Base-by-base conservation (phyloP, 2,888 invertebrate genomes). In the Drosophila subquinaria region DNA sequence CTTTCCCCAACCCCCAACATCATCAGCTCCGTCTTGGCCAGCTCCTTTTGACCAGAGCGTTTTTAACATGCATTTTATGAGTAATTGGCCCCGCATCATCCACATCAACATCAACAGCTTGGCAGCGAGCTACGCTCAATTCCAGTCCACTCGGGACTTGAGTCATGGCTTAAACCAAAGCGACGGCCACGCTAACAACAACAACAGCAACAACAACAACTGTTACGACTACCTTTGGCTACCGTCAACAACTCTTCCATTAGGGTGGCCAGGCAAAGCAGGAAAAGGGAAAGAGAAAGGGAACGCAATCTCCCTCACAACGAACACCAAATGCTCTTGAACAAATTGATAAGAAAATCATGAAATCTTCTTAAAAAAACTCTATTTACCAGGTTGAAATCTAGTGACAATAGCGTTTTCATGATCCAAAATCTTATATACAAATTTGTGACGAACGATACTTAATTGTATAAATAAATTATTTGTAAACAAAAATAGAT, bases 41-140 rank as follows among this genome's bases (percentile, higher is more conserved):
- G 30, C 69, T 74, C 57, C 69, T 67, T 67, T 63, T 42, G 63
- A 53, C 66, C 45, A 45, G 45, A 73, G 76, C 69, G 83, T 86
- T 80, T 72, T 89, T 79, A 87, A 87, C 87, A 89, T 87, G 90
- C 86, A 82, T 87, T 87, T 87, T 87, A 87, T 87, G 87, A 87
- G 87, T 87, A 87, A 87, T 87, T 87, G 90, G 81, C 83, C 81
- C 72, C 75, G 88, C 88, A 82, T 85, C 85, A 75, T 64, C 64
- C 77, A 72, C 27, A 27, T 27, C 27, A 5, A 72, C 85, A 78
- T 87, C 87, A 71, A 77, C 77, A 80, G 73, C 75, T 64, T 53
- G 55, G 47, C 59, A 62, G 70, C 65, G 60, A 55, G 56, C 68
- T 76, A 63, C 77, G 53, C 63, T 53, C 62, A 47, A 10, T 36